Base-by-base conservation (phyloP, 2,888 invertebrate species). In the Linnaemya vulpina region DNA sequence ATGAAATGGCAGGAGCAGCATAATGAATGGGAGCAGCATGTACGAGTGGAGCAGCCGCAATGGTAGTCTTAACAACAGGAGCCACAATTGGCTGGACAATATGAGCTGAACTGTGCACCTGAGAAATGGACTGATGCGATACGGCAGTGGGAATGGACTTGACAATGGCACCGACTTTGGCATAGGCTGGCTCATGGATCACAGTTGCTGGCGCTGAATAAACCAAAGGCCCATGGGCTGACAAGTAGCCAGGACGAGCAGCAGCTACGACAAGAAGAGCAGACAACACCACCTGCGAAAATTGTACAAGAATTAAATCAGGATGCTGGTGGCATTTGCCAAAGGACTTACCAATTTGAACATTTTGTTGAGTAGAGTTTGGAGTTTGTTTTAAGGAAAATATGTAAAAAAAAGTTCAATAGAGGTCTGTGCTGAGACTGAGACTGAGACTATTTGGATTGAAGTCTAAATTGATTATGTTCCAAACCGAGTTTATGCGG, bases 121-220 rank as follows among this genome's bases (percentile, higher is more conserved):
- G 93, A 9, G 93, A 87, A n/a, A 93, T 92, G 68, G 93, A 93
- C 87, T 94, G 93, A 81, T 94, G 94, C 10, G 94, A 94, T 0
- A 94, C 93, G 3, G 94, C 93, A 13, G 93, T 93, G 4, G 94
- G 94, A 90, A 93, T 92, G 78, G 89, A 89, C 82, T 89, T 88
- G 65, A 90, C 89, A 60, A 89, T 87, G 71, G 89, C 87, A 79
- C 91, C 90, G 74, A 90, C 88, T 83, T 90, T 89, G 65, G 90
- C 89, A 82, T 89, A 87, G 82, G 89, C 86, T 74, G 87, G 77
- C 79, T 91, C 89, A 80, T 89, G 92, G 65, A 90, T 87, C 55
- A 88, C 88, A 17, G 88, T 83, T 46, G 88, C 89, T 40, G 89
- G 90, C 81, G 88, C 88, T 17, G 89, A 87, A 67, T 88, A 88